Percentiles rank a stretch among this genome's conserved stretches.
These are phyloP conservation scores for Coregonus clupeaformis DNA, from an alignment of 2,113 vertebrate genomes.

Conservation along the genomic window DNA sequence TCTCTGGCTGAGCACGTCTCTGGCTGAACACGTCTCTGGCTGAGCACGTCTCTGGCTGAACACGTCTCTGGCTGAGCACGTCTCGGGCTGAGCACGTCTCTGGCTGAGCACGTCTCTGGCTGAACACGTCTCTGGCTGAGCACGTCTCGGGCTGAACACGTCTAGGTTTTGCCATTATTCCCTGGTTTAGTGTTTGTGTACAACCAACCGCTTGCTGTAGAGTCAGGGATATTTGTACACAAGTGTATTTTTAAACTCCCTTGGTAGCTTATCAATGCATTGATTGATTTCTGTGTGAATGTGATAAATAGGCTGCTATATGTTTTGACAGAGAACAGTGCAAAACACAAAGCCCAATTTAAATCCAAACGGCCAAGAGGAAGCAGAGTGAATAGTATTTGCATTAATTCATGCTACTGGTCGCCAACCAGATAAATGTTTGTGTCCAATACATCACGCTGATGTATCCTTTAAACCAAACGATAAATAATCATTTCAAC, in stretches of 20 bases:
- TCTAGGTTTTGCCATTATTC: no score
- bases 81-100: no score
- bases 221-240: background rate
- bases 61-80: no score
- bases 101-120: no score
- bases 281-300: constrained; percentile 18
- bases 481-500: background rate
- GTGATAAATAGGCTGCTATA: background rate
- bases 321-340: background rate
- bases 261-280: background rate
- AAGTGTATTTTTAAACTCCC: background rate
- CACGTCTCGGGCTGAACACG: no score
- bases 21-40: no score
- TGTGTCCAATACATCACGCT: background rate
- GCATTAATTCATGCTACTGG: constrained; percentile 2
- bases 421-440: constrained; percentile 20
- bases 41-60: no score
- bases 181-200: background rate
- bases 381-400: constrained; percentile 14
- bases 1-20: no score
- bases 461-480: constrained; percentile 1
- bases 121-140: no score
- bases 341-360: constrained; percentile 11
- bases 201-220: background rate
- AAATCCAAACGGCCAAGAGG: constrained; percentile 26